Evolutionary conservation across 35 echinoderm and acorn worm genomes (phyloP).

Genomic region (Diadema setosum): DNA sequence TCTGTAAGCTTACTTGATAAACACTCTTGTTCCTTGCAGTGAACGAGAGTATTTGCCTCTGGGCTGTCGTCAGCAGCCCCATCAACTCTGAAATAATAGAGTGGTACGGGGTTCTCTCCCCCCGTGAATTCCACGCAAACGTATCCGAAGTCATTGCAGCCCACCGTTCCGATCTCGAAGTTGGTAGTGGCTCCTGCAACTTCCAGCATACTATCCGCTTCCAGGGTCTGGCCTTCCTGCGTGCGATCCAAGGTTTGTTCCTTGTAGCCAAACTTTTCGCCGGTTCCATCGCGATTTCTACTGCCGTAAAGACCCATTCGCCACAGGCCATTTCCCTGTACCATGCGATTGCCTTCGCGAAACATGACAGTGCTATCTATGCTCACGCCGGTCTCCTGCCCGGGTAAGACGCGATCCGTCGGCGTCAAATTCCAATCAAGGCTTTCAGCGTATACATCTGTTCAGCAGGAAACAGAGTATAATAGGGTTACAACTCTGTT

Average conservation of each 20-base stretch:
- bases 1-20: constrained; percentile 60
- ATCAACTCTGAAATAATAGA: constrained; percentile 49
- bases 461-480: background rate
- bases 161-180: constrained; percentile 77
- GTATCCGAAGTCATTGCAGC: constrained; percentile 69
- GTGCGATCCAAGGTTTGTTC: constrained; percentile 12
- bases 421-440: constrained; percentile 30
- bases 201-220: background rate
- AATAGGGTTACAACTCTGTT: no score
- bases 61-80: background rate
- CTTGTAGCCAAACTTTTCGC: constrained; percentile 57
- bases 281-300: constrained; percentile 49
- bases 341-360: constrained; percentile 12
- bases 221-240: constrained; percentile 1
- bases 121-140: constrained; percentile 83
- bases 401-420: constrained; percentile 3
- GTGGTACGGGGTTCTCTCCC: constrained; percentile 58
- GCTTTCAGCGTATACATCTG: constrained; percentile 23
- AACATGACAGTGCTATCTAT: constrained; percentile 47
- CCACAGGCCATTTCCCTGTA: constrained; percentile 67
- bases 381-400: constrained; percentile 37
- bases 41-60: constrained; percentile 23
- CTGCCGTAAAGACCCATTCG: constrained; percentile 72
- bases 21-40: constrained; percentile 73
- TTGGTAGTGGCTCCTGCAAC: constrained; percentile 39